Evolutionary conservation across 2,113 vertebrate species (phyloP), one percentile per base, ranked within the genome.

Genomic region (Arothron firmamentum): DNA sequence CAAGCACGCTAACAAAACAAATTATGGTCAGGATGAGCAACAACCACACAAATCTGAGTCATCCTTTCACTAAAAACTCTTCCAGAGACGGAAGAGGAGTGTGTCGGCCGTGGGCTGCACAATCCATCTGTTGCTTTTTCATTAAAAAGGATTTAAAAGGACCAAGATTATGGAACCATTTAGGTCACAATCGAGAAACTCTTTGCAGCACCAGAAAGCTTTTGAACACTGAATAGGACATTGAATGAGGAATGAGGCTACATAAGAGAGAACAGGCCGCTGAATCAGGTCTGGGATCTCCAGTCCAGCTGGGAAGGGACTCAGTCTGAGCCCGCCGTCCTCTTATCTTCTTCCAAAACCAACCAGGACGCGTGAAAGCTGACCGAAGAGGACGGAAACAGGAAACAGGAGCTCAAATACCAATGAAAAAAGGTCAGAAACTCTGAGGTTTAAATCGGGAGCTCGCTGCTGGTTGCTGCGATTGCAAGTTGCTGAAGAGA

Each of bases 51-150:
- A 2, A 28, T 28, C 34, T 38, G 34, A 45, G 43, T 17, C 41
- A 14, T 31, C 20, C 5, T 20, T 49, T 20, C 20, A 16, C 13
- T 4, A n/a, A 4, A 46, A 34, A 34, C 25, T 43, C 9, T 38
- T 38, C 3, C 3, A 51, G 16, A 62, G 50, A 4, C 38, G 43
- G 13, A 18, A 8, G 56, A 62, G 25, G 56, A 62, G 25, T 28
- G 34, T 38, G 34, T 38, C 34, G 3, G 34, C 10, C 8, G 34
- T 48, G 63, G 5, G 55, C 14, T 20, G 12, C 19, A 45, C 50
- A 42, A 52, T 83, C 83, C 84, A 80, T 84, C 82, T 85, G 84
- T 48, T 69, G n/a, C 42, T 59, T 47, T 65, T 65, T 79, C 74
- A 81, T 77, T 77, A 60, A 61, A 69, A 20, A 64, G 78, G 83